phyloP scores from a whole-genome alignment of 2,888 invertebrate species.

The Ormyrus pomaceus region DNA sequence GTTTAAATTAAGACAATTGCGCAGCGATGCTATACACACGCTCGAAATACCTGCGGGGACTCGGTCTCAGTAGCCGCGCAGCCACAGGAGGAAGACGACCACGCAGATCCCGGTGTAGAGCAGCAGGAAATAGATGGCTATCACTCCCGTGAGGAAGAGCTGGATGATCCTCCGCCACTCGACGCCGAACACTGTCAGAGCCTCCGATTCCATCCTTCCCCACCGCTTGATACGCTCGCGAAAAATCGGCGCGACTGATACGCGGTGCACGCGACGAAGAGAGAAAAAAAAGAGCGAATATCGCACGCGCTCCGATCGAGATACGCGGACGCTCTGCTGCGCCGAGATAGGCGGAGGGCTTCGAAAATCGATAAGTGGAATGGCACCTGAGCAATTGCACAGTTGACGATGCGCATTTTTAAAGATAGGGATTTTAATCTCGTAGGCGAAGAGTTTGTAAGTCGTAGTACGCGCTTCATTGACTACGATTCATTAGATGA shows the following conservation, averaged over 20 bases:
- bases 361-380: constrained; percentile 67
- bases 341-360: constrained; percentile 58
- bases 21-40: not conserved
- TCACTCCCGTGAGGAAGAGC: constrained; percentile 66
- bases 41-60: no score
- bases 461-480: not conserved
- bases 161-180: constrained; percentile 65
- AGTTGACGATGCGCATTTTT: no score
- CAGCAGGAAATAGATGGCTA: constrained; percentile 70
- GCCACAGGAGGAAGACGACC: constrained; percentile 68
- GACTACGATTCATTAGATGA: not conserved
- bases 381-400: constrained; percentile 35
- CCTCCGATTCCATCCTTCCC: constrained; percentile 45
- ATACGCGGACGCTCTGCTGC: not conserved
- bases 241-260: no score
- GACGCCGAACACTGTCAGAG: constrained; percentile 42
- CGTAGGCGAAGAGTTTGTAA: no score
- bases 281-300: not conserved
- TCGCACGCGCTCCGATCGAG: not conserved
- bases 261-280: not conserved
- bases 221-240: not conserved
- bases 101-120: constrained; percentile 67
- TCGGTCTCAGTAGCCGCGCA: constrained; percentile 56
- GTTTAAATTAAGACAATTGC: not conserved
- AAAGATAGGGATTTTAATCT: no score